Percentiles rank a stretch among this genome's conserved stretches.
phyloP scores from a whole-genome alignment of 1,140 invertebrate genomes.

The Pseudomyrmex concolor region DNA sequence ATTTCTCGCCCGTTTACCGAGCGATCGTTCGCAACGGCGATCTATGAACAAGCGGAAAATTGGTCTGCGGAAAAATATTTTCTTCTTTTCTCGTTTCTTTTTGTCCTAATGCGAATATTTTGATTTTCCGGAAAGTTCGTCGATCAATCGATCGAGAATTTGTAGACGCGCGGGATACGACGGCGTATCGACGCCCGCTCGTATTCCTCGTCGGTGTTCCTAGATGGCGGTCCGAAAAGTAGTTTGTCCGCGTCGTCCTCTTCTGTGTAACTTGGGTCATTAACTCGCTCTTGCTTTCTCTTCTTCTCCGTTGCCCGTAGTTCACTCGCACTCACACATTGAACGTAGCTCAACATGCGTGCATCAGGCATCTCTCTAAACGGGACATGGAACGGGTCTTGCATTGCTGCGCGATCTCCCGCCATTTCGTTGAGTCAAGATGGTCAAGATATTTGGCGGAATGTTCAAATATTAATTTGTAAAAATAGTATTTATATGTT shows the following conservation, averaged over 20 bases:
- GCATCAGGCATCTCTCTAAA: neutral
- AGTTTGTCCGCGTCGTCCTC: neutral
- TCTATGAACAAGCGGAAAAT: too few species aligned
- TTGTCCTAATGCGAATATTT: neutral
- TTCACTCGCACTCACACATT: neutral
- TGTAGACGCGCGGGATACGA: constrained; percentile 61
- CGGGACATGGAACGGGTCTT: neutral
- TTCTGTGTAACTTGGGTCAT: neutral
- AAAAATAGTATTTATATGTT: too few species aligned
- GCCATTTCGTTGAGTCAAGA: constrained; percentile 2
- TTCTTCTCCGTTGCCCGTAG: neutral
- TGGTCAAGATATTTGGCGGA: neutral
- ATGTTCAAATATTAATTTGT: neutral
- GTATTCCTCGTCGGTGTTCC: constrained; percentile 64
- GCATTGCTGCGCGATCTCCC: neutral
- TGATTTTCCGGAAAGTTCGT: neutral
- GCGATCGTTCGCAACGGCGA: neutral
- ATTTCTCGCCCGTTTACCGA: neutral
- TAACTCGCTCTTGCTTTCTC: neutral
- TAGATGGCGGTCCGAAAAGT: constrained; percentile 75
- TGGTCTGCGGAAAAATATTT: neutral
- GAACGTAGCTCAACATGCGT: too few species aligned
- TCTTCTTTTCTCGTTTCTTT: constrained; percentile 6
- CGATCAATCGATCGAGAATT: constrained; percentile 48
- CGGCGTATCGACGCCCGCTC: neutral